Conservation (phyloP, 2,888 invertebrate genomes). For the Chironomus riparius region DNA sequence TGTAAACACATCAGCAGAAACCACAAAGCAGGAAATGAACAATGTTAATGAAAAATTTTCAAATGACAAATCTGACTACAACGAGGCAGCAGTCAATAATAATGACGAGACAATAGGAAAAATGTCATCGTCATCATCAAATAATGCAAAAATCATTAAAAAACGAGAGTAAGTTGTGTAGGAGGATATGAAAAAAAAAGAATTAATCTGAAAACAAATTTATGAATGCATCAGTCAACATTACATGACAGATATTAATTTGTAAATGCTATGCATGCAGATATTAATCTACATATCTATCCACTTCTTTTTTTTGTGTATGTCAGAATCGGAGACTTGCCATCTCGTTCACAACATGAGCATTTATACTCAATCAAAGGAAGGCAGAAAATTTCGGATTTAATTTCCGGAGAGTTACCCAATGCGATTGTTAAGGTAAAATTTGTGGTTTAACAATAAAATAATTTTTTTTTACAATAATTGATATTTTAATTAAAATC, state of each 20-base stretch:
- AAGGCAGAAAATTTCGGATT: conserved; percentile 28
- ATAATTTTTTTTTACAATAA: not conserved
- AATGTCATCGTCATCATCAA: not conserved
- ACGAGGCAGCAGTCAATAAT: conserved; percentile 15
- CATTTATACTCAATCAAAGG: conserved; percentile 1
- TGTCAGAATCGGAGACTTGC: not conserved
- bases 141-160: conserved; percentile 2
- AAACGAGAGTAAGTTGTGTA: conserved; percentile 14
- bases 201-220: not conserved
- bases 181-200: not conserved
- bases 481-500: not conserved
- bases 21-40: conserved; percentile 24
- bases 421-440: conserved; percentile 33
- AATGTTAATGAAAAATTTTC: conserved; percentile 20
- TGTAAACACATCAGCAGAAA: conserved; percentile 10
- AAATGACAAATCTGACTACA: not conserved
- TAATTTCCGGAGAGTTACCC: conserved; percentile 35
- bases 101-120: not conserved
- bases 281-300: not conserved
- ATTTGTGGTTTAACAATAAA: conserved; percentile 30
- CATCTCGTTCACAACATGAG: not conserved
- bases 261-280: not conserved
- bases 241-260: not conserved
- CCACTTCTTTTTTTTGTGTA: no score
- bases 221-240: not conserved